phyloP scores from a whole-genome alignment of 37 sponge, comb jelly and placozoan genomes.

The Tethya wilhelma region DNA sequence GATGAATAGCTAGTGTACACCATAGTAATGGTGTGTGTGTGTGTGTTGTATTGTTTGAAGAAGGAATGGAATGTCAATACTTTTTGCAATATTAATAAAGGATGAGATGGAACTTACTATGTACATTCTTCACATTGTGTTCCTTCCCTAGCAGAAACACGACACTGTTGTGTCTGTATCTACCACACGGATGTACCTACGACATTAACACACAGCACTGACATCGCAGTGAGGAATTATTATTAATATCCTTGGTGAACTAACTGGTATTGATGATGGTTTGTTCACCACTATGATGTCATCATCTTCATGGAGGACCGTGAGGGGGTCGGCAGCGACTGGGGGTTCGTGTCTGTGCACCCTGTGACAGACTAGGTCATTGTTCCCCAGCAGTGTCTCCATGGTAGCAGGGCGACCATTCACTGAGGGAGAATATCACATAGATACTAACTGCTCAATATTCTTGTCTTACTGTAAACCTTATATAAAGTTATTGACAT shows the following conservation, averaged over 20 bases:
- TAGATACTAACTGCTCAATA: not conserved
- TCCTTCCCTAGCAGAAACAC: slow-evolving; percentile 78
- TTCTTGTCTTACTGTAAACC: not conserved
- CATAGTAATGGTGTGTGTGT: no score
- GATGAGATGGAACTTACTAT: slow-evolving; percentile 49
- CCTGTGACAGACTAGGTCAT: slow-evolving; percentile 76
- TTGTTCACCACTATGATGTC: slow-evolving; percentile 87
- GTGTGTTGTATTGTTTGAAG: no score
- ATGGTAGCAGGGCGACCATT: slow-evolving; percentile 56
- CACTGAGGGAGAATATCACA: slow-evolving; percentile 32
- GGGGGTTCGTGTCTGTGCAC: slow-evolving; percentile 97
- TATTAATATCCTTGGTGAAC: no score
- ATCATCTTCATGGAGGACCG: slow-evolving; percentile 60
- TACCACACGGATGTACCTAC: slow-evolving; percentile 95
- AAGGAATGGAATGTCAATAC: no score
- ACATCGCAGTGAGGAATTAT: not conserved
- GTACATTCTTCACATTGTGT: slow-evolving; percentile 69
- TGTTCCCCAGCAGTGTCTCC: slow-evolving; percentile 69
- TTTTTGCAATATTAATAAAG: no score
- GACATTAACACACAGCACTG: not conserved
- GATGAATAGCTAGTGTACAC: slow-evolving; percentile 73
- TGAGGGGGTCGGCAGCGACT: slow-evolving; percentile 66
- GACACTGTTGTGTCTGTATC: slow-evolving; percentile 90
- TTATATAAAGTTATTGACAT: slow-evolving; percentile 3
- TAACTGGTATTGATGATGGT: slow-evolving; percentile 92